Conservation (phyloP, 1,140 invertebrate species). For the Zophobas atratus region DNA sequence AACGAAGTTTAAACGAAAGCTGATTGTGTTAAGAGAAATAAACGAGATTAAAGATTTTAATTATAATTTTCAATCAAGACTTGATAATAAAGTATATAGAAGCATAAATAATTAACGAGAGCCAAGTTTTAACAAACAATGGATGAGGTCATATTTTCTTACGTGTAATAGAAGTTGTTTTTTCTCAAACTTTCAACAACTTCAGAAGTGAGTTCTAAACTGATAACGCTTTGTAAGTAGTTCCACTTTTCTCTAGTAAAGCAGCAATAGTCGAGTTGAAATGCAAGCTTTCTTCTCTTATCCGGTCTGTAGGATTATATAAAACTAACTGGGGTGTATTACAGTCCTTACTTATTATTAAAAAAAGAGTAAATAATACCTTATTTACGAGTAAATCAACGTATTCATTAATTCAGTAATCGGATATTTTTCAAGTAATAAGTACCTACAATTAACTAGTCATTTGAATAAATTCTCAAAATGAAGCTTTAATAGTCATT, state of each 20-base stretch:
- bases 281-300: too few species aligned
- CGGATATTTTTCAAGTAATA: too few species aligned
- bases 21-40: constrained; percentile 33
- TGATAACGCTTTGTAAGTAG: background rate
- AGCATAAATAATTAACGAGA: constrained; percentile 30
- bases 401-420: too few species aligned
- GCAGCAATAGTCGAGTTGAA: too few species aligned
- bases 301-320: too few species aligned
- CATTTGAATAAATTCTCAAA: too few species aligned
- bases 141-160: background rate
- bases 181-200: background rate
- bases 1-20: constrained; percentile 34
- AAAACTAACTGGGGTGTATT: too few species aligned
- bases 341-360: too few species aligned
- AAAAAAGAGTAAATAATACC: too few species aligned
- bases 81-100: constrained; percentile 16
- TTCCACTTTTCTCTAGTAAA: background rate
- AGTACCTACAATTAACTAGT: too few species aligned
- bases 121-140: constrained; percentile 12
- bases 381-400: too few species aligned
- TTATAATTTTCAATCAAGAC: constrained; percentile 32
- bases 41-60: constrained; percentile 37
- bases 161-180: background rate
- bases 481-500: too few species aligned
- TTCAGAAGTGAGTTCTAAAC: background rate